phyloP scores from a whole-genome alignment of 2,797 vertebrate genomes.

The Ficedula albicollis region DNA sequence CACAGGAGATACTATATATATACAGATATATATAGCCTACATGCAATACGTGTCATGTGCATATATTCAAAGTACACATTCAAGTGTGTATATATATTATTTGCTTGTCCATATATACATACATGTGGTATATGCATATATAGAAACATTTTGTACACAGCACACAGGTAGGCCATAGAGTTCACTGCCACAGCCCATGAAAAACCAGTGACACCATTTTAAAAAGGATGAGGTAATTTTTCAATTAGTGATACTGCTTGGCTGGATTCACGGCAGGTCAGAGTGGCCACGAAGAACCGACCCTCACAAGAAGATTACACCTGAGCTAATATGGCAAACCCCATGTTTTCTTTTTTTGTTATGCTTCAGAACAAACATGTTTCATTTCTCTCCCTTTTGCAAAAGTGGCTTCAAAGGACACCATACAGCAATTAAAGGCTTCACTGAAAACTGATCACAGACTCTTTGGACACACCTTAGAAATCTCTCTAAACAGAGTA shows the following conservation, averaged over 20 bases:
- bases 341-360: not conserved
- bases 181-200: not conserved
- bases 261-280: not conserved
- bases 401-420: not conserved
- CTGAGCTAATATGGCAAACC: not conserved
- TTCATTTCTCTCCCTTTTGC: not conserved
- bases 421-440: not conserved
- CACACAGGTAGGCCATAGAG: not conserved
- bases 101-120: not conserved
- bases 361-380: not conserved
- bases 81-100: not conserved
- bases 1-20: not conserved
- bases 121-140: not conserved
- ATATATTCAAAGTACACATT: not conserved
- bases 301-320: not conserved
- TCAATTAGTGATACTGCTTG: not conserved
- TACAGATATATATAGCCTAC: not conserved
- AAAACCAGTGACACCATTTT: not conserved
- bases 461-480: not conserved
- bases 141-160: not conserved
- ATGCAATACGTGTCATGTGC: not conserved
- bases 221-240: not conserved
- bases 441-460: not conserved
- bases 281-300: not conserved
- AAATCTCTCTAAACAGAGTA: not conserved